Evolutionary conservation across 2,888 invertebrate genomes (phyloP).

Genomic region (Sarcophaga carnaria): DNA sequence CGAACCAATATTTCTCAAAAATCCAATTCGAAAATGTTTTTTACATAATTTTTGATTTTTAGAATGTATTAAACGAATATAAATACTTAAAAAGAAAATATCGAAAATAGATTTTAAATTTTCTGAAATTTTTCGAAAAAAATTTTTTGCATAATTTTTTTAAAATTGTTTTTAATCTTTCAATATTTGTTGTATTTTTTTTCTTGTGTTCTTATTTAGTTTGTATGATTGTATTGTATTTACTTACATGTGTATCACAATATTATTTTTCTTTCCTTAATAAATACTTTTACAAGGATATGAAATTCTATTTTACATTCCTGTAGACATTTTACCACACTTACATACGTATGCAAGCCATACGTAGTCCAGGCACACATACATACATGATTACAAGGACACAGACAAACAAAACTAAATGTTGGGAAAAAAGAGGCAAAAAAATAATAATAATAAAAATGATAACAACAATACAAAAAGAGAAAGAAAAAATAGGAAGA

Average conservation of each 20-base stretch:
- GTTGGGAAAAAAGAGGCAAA: neutral
- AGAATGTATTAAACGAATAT: too few species aligned
- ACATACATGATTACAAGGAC: neutral
- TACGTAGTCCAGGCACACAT: too few species aligned
- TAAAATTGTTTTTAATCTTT: neutral
- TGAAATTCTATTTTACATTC: slow-evolving; percentile 59
- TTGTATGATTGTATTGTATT: neutral
- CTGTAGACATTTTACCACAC: slow-evolving; percentile 46
- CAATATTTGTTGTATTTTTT: neutral
- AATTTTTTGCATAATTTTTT: neutral
- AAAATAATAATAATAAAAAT: neutral
- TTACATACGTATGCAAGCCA: neutral
- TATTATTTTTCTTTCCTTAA: slow-evolving; percentile 37
- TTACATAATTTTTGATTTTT: too few species aligned
- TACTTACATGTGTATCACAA: neutral
- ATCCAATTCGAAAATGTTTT: too few species aligned
- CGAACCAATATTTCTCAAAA: too few species aligned
- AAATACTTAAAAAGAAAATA: too few species aligned
- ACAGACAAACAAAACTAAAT: too few species aligned
- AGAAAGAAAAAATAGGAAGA: slow-evolving; percentile 24
- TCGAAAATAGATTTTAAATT: too few species aligned
- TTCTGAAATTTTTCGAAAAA: too few species aligned
- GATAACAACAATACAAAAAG: slow-evolving; percentile 33
- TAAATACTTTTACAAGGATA: slow-evolving; percentile 42
- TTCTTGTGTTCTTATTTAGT: too few species aligned